Conservation (phyloP, 2,797 vertebrate species). For the Schizothorax lantsangensis region DNA sequence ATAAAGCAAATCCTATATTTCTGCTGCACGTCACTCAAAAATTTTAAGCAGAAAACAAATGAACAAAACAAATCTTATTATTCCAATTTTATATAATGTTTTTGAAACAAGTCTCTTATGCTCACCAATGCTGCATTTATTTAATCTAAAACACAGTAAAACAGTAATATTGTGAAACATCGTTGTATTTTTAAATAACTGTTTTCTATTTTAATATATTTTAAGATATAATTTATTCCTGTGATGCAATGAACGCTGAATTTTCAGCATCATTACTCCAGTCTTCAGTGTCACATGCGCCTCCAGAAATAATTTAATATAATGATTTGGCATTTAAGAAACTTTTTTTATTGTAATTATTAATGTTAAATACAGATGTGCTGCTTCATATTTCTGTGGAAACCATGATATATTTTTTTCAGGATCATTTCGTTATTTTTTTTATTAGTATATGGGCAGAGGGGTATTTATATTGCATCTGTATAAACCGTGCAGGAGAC, state of each 20-base stretch:
- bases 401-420: neutral
- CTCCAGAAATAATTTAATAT: neutral
- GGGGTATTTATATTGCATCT: slow-evolving; percentile 19
- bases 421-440: neutral
- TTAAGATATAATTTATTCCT: neutral
- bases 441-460: neutral
- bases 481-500: slow-evolving; percentile 14
- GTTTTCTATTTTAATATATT: neutral
- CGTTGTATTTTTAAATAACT: neutral
- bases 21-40: neutral
- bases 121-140: neutral
- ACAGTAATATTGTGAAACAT: neutral
- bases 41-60: neutral
- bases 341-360: neutral
- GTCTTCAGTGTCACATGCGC: neutral
- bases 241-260: neutral
- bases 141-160: neutral
- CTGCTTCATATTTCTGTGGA: neutral
- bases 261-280: neutral
- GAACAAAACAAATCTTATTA: neutral
- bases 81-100: no score
- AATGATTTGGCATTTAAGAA: neutral
- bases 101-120: neutral
- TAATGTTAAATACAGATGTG: neutral
- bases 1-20: neutral